These are phyloP conservation scores for Apis florea DNA, from an alignment of 1,140 invertebrate genomes.

Conservation along the genomic window DNA sequence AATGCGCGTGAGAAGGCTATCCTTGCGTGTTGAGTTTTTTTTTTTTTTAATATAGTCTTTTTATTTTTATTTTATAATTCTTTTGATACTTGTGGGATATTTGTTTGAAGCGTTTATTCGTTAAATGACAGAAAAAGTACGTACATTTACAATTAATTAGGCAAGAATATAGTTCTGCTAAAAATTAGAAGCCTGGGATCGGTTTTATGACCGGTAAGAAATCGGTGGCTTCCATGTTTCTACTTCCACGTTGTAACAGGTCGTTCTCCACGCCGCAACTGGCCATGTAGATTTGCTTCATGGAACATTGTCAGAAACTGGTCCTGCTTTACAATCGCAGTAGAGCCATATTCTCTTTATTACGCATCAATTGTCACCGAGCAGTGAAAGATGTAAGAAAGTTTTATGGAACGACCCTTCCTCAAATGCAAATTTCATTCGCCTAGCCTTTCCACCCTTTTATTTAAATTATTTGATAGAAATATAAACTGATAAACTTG, in stretches of 20 bases:
- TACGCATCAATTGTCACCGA: slow-evolving; percentile 4
- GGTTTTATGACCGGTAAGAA: not conserved
- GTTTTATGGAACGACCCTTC: not conserved
- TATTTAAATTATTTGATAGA: no score
- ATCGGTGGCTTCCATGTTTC: not conserved
- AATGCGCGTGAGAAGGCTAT: not conserved
- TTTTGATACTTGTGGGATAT: no score
- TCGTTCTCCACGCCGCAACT: not conserved
- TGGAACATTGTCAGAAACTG: not conserved
- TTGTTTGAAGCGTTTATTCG: no score
- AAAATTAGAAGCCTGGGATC: not conserved
- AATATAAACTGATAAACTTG: no score
- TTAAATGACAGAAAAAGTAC: no score
- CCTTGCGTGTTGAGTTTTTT: not conserved
- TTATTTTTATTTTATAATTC: no score
- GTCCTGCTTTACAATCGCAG: slow-evolving; percentile 2
- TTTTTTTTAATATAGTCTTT: no score
- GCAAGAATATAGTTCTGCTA: no score
- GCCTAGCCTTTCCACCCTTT: no score
- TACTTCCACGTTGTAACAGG: not conserved
- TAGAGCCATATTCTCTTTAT: not conserved
- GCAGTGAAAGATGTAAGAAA: not conserved
- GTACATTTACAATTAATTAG: no score
- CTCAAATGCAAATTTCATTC: no score
- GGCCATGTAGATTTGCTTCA: slow-evolving; percentile 1